Conservation (phyloP, 2,113 vertebrate genomes). For the Meriones unguiculatus region DNA sequence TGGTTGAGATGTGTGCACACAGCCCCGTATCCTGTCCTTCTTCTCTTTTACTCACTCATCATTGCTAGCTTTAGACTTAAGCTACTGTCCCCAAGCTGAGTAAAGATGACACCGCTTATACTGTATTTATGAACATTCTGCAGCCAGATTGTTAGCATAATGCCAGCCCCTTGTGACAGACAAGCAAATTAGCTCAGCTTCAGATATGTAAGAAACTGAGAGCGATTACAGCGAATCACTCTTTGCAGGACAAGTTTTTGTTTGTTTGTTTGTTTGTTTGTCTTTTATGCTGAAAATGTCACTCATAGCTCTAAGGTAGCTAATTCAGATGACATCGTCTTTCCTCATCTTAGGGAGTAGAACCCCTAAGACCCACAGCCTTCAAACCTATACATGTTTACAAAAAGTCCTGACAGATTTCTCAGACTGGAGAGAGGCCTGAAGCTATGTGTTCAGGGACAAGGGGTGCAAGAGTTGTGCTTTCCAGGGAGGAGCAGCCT, state of each 20-base stretch:
- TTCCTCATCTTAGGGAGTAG: not conserved
- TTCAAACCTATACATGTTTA: not conserved
- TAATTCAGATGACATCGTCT: not conserved
- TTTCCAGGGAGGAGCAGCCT: not conserved
- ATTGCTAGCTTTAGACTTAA: not conserved
- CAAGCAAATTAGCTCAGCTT: conserved; percentile 47
- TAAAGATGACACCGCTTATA: conserved; percentile 34
- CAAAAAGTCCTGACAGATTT: not conserved
- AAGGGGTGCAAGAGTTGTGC: not conserved
- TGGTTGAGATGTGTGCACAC: not conserved
- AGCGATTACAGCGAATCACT: conserved; percentile 30
- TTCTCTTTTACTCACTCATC: not conserved
- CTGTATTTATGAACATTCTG: conserved; percentile 26
- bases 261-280: too few species aligned
- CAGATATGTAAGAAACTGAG: conserved; percentile 66
- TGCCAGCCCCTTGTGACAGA: conserved; percentile 48
- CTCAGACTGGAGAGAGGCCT: not conserved
- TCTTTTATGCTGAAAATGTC: conserved; percentile 35
- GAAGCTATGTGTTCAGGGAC: not conserved
- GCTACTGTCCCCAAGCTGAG: not conserved
- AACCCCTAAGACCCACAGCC: not conserved
- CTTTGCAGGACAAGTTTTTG: conserved; percentile 34
- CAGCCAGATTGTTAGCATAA: conserved; percentile 62
- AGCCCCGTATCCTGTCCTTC: not conserved
- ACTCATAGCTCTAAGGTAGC: not conserved